phyloP scores from a whole-genome alignment of 2,797 vertebrate species.

The Hemibagrus guttatus region DNA sequence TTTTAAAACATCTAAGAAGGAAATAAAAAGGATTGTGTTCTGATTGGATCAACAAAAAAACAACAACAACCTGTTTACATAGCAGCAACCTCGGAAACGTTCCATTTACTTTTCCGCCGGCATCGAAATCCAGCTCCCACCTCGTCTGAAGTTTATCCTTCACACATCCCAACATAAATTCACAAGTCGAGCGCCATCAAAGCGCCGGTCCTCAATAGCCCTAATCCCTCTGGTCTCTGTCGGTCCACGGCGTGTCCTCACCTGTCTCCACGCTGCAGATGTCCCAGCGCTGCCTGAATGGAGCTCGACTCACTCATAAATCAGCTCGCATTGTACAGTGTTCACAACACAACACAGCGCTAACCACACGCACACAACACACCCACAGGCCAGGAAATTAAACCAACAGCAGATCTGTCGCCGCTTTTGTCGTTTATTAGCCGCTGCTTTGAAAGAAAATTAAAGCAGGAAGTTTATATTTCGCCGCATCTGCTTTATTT shows the following conservation, averaged over 20 bases:
- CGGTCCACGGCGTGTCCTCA: constrained; percentile 63
- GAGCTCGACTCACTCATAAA: constrained; percentile 13
- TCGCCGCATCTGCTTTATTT: background rate
- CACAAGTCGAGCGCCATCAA: constrained; percentile 30
- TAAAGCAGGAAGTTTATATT: constrained; percentile 36
- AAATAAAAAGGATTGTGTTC: background rate
- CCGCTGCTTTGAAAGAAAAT: constrained; percentile 13
- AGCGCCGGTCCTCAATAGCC: constrained; percentile 52
- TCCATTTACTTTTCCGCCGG: background rate
- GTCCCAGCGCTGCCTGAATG: constrained; percentile 39
- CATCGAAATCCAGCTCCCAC: background rate
- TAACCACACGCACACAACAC: constrained; percentile 20
- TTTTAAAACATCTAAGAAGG: background rate
- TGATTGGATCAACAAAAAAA: background rate
- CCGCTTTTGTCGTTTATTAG: constrained; percentile 13
- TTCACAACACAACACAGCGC: constrained; percentile 11
- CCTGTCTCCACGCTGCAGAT: constrained; percentile 67
- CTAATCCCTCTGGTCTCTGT: constrained; percentile 61
- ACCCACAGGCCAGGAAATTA: constrained; percentile 31
- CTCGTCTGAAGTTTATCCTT: background rate
- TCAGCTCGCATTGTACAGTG: constrained; percentile 18
- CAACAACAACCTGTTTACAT: background rate
- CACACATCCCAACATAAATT: constrained; percentile 26
- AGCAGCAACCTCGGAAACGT: background rate
- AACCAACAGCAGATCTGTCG: constrained; percentile 21